A percentile compares a stretch with the other conserved stretches of the same genome.
Evolutionary conservation across 2,888 invertebrate genomes (phyloP).

Genomic region (Acronicta aceris): DNA sequence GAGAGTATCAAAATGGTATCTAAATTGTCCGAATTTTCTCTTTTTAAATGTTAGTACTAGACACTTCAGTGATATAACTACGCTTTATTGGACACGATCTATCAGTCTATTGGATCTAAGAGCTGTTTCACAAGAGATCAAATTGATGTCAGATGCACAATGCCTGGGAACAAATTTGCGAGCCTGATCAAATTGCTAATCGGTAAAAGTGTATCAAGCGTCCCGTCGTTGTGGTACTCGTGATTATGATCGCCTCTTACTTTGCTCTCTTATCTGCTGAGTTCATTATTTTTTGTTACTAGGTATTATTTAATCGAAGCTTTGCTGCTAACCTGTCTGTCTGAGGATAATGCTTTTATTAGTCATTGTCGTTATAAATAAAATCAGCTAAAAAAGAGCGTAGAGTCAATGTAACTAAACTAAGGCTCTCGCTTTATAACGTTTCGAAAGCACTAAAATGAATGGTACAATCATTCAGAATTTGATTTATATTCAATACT

Average conservation of each 20-base stretch:
- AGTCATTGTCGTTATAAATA: not conserved
- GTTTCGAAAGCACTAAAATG: conserved; percentile 3
- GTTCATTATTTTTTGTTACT: conserved; percentile 50
- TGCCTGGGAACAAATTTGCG: conserved; percentile 58
- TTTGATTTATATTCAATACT: conserved; percentile 37
- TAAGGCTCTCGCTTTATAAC: not conserved
- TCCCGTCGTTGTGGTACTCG: conserved; percentile 55
- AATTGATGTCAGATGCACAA: conserved; percentile 52
- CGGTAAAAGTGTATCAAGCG: conserved; percentile 78
- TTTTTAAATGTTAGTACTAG: conserved; percentile 31
- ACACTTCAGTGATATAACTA: conserved; percentile 38
- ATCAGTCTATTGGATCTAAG: conserved; percentile 46
- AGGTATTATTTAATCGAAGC: conserved; percentile 31
- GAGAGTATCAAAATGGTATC: conserved; percentile 18
- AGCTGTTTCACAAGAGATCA: conserved; percentile 54
- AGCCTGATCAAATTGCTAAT: conserved; percentile 71
- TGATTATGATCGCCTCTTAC: conserved; percentile 66
- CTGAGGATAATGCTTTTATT: conserved; percentile 7
- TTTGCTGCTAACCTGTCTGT: conserved; percentile 32
- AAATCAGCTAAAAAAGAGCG: not conserved
- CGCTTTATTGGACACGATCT: conserved; percentile 36
- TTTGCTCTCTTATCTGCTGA: conserved; percentile 56
- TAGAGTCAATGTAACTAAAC: not conserved
- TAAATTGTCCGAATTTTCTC: conserved; percentile 42
- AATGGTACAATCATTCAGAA: conserved; percentile 7